Conservation (phyloP, 2,888 invertebrate genomes). For the Seira ritae region DNA sequence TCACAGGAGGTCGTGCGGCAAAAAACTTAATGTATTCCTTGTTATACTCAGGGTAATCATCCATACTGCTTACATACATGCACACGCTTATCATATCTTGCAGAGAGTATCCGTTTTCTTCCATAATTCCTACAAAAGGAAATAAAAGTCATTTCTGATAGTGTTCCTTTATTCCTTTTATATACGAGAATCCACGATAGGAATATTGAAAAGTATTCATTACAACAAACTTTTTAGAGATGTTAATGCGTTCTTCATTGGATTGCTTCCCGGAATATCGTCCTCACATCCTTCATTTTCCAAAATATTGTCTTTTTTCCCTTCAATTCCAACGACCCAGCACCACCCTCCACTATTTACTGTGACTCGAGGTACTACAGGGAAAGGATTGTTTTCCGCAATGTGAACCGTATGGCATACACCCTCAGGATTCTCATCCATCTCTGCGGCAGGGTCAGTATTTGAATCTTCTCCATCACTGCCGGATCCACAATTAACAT, state of each 20-base stretch:
- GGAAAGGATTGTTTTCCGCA: constrained; percentile 80
- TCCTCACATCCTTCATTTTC: constrained; percentile 16
- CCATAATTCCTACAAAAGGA: constrained; percentile 78
- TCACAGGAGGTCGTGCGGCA: constrained; percentile 84
- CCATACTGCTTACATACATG: constrained; percentile 90
- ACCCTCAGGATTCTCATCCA: not conserved
- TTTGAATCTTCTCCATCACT: constrained; percentile 15
- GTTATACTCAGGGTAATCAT: constrained; percentile 86
- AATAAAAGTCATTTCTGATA: too few species aligned
- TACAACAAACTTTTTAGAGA: constrained; percentile 67
- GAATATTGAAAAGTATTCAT: constrained; percentile 17
- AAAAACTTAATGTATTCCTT: constrained; percentile 85
- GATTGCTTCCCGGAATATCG: constrained; percentile 37
- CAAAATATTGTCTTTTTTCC: constrained; percentile 81
- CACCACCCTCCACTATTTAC: constrained; percentile 88
- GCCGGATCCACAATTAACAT: constrained; percentile 13
- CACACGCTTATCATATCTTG: constrained; percentile 87
- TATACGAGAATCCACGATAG: too few species aligned
- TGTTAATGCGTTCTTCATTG: constrained; percentile 68
- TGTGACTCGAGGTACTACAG: constrained; percentile 80
- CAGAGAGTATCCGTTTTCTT: constrained; percentile 78
- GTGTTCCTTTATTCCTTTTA: constrained; percentile 28
- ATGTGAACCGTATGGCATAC: constrained; percentile 74
- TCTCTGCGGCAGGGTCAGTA: not conserved
- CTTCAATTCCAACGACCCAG: constrained; percentile 88